Base-by-base conservation (phyloP, 2,888 invertebrate species). In the Cryptocephalus moraei region DNA sequence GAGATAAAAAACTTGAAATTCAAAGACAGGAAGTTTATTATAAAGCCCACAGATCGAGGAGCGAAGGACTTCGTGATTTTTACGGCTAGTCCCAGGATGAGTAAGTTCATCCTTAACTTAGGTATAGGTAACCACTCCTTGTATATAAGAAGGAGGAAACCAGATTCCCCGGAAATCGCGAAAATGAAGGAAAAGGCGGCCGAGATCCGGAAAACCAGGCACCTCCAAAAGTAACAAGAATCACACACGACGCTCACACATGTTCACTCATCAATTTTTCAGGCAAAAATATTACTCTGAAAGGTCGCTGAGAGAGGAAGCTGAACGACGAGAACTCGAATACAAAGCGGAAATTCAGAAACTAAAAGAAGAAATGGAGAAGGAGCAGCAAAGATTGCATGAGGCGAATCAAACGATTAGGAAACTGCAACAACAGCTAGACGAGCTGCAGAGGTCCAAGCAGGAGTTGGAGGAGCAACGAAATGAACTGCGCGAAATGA, bases 71-170 rank as follows among this genome's bases (percentile, higher is more conserved):
- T 99, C 75, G 88, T 96, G 56, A 97, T 99, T 80, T 95, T 94
- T 75, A 94, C 95, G 45, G 85, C 91, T 39, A 85, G 95, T 59
- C 88, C 95, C 56, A 85, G 93, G 70, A 93, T 93, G 68, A 99
- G 97, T 77, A 99, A 99, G 74, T 84, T 94, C 60, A 97, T 99
- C 70, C 76, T 99, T 59, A 95, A 95, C 54, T 79, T 99, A 53
- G 97, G 99, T 68, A 96, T 99, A 91, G 99, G 97, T 61, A 97
- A 97, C 76, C 97, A 99, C 76, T 94, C 96, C 72, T 76, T 99
- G 59, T 99, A 97, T 74, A 95, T 97, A 90, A 82, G 94, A 52
- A 79, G 97, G 57, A 85, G 97, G 67, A 96, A 97, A 74, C 94
- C 96, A 22, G 99, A 99, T 73, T 93, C 94, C 57, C 95, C 97